phyloP scores from a whole-genome alignment of 53 echinoderm and acorn worm species.

The Paracentrotus lividus region DNA sequence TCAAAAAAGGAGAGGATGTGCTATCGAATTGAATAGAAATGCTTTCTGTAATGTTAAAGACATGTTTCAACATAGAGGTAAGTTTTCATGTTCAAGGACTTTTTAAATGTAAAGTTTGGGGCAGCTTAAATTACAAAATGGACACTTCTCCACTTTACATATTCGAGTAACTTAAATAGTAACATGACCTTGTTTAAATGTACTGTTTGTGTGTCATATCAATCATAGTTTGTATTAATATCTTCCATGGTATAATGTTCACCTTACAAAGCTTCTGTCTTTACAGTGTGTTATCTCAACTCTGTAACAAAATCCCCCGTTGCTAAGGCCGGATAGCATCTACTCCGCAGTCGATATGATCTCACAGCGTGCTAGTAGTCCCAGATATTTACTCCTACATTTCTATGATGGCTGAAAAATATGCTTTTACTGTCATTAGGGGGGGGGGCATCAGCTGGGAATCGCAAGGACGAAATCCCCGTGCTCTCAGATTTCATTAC shows the following conservation, averaged over 20 bases:
- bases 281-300: not conserved
- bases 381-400: not conserved
- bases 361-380: slow-evolving; percentile 3
- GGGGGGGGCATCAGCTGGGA: not conserved
- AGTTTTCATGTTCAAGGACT: too few species aligned
- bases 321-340: not conserved
- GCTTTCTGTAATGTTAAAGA: too few species aligned
- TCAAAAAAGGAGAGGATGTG: too few species aligned
- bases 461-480: not conserved
- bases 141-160: too few species aligned
- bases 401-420: not conserved
- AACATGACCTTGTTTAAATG: too few species aligned
- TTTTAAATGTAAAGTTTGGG: too few species aligned
- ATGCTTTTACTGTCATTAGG: not conserved
- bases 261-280: not conserved
- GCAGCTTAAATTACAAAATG: too few species aligned
- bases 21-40: too few species aligned
- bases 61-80: too few species aligned
- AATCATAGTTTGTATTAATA: not conserved
- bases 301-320: not conserved
- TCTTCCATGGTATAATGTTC: not conserved
- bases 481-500: slow-evolving; percentile 21
- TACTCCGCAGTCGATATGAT: not conserved
- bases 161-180: too few species aligned
- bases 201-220: not conserved